Percentiles rank a stretch among this genome's conserved stretches.
These are phyloP conservation scores for Thera britannica DNA, from an alignment of 2,888 invertebrate genomes.

Conservation along the genomic window DNA sequence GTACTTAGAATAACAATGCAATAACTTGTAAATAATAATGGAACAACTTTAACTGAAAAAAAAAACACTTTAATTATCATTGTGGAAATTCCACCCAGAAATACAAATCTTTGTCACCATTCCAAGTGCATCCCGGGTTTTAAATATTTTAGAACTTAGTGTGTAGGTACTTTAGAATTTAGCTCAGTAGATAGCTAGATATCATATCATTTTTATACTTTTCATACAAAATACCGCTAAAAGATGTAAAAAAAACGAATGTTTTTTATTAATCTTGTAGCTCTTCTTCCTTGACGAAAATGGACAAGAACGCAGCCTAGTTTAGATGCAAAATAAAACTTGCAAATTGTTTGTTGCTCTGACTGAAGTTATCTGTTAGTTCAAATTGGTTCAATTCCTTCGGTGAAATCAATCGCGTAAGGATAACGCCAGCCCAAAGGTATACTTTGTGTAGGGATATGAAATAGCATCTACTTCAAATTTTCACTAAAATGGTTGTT, in stretches of 20 bases:
- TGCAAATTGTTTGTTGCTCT: not conserved
- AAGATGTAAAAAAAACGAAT: too few relatives aligned
- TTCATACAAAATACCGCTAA: too few relatives aligned
- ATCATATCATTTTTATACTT: not conserved
- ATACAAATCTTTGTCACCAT: not conserved
- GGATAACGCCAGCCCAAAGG: not conserved
- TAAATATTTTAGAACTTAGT: not conserved
- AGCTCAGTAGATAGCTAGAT: constrained; percentile 3
- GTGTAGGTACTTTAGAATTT: not conserved
- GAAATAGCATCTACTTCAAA: not conserved
- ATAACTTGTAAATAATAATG: too few relatives aligned
- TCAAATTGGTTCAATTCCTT: not conserved
- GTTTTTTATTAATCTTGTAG: too few relatives aligned
- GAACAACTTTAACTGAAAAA: too few relatives aligned
- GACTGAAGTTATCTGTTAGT: not conserved
- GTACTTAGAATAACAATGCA: not conserved
- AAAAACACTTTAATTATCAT: too few relatives aligned
- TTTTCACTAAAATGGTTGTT: constrained; percentile 5
- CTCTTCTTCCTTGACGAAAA: too few relatives aligned
- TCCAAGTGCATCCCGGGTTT: not conserved
- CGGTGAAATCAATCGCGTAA: not conserved
- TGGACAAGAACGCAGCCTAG: too few relatives aligned
- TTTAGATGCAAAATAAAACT: too few relatives aligned
- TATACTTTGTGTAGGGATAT: not conserved
- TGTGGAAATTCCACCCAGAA: not conserved